A percentile compares a stretch with the other conserved stretches of the same genome.
These are phyloP conservation scores for Clarias fuscus DNA, from an alignment of 2,797 vertebrate species.

Conservation along the genomic window DNA sequence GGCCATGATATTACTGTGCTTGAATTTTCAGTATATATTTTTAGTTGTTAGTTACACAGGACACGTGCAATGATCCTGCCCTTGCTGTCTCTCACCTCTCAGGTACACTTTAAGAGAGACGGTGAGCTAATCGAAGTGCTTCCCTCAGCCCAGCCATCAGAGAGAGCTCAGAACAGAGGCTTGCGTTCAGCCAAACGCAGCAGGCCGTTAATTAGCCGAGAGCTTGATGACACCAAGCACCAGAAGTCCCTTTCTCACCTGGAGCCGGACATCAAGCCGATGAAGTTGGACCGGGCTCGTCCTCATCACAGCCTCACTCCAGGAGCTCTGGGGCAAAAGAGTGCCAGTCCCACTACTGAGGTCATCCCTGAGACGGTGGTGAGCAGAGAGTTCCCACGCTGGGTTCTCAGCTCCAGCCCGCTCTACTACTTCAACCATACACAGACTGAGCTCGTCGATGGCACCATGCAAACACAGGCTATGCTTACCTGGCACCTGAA, in stretches of 20 bases:
- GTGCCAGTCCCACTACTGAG: slow-evolving; percentile 72
- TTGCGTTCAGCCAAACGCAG: slow-evolving; percentile 63
- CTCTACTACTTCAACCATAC: slow-evolving; percentile 85
- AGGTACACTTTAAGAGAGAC: slow-evolving; percentile 95
- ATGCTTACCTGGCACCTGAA: slow-evolving; percentile 92
- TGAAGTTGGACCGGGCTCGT: slow-evolving; percentile 64
- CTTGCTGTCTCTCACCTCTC: slow-evolving; percentile 15
- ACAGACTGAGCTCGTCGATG: slow-evolving; percentile 76
- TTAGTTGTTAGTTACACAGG: neutral
- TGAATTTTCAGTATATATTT: neutral
- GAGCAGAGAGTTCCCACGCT: slow-evolving; percentile 90
- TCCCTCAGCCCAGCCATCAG: slow-evolving; percentile 67
- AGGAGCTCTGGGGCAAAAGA: slow-evolving; percentile 12
- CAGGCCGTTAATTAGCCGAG: slow-evolving; percentile 75
- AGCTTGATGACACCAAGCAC: slow-evolving; percentile 88
- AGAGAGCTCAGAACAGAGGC: slow-evolving; percentile 56
- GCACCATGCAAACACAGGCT: slow-evolving; percentile 86
- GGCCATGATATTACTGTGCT: too few species aligned
- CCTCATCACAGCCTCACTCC: slow-evolving; percentile 63
- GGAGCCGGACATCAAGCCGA: slow-evolving; percentile 66
- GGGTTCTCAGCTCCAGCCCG: slow-evolving; percentile 86
- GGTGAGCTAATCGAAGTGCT: slow-evolving; percentile 86
- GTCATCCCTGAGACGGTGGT: slow-evolving; percentile 86
- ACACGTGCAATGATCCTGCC: neutral
- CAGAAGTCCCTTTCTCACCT: slow-evolving; percentile 76